Conservation (phyloP, 2,888 invertebrate species). For the Thelaira solivaga region DNA sequence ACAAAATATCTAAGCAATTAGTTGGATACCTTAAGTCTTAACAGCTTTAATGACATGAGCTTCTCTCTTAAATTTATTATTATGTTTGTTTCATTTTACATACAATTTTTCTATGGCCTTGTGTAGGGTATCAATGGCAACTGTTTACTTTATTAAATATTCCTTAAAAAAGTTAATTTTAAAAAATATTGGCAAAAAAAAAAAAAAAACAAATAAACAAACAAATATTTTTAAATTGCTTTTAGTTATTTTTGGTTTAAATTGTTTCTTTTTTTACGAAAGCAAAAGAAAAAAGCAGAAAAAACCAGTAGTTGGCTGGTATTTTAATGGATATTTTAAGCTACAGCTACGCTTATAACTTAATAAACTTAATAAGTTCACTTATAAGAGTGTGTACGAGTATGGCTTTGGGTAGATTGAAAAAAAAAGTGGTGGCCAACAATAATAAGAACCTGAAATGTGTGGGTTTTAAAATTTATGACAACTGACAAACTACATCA, state of each 20-base stretch:
- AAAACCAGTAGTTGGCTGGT: conserved; percentile 51
- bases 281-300: not conserved
- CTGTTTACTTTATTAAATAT: conserved; percentile 2
- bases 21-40: too few species aligned
- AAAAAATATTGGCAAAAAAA: conserved; percentile 39
- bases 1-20: too few species aligned
- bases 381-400: not conserved
- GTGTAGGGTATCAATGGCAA: not conserved
- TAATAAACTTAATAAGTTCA: conserved; percentile 25
- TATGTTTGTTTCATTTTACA: not conserved
- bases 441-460: conserved; percentile 33
- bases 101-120: not conserved
- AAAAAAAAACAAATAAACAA: not conserved
- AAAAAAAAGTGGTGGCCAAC: conserved; percentile 25
- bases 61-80: not conserved
- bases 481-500: conserved; percentile 60
- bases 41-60: too few species aligned
- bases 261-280: not conserved
- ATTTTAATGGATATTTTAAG: conserved; percentile 40
- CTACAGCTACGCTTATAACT: conserved; percentile 25
- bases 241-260: conserved; percentile 14
- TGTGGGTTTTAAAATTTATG: conserved; percentile 61
- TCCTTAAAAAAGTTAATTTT: conserved; percentile 1
- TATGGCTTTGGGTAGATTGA: not conserved
- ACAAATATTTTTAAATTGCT: conserved; percentile 9